Evolutionary conservation across 2,113 vertebrate genomes (phyloP).

Genomic region (Amphilophus citrinellus): DNA sequence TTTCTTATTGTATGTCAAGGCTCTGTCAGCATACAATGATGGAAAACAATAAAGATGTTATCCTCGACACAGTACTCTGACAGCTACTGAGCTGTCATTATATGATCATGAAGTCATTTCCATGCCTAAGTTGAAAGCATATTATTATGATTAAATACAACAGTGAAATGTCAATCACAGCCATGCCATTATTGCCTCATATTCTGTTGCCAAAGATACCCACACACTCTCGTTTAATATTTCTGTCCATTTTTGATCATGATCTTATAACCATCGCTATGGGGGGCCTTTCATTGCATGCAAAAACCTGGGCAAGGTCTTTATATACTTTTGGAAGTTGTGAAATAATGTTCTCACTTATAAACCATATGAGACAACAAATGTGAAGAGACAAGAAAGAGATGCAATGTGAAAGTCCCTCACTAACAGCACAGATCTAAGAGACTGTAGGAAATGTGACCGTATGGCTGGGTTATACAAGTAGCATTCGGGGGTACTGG

Average conservation of each 20-base stretch:
- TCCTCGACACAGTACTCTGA: conserved; percentile 58
- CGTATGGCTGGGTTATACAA: background rate
- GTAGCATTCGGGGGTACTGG: background rate
- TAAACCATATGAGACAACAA: background rate
- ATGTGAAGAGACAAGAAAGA: background rate
- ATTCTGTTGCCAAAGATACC: conserved; percentile 52
- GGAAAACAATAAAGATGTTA: conserved; percentile 80
- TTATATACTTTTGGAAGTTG: background rate
- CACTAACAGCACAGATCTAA: background rate
- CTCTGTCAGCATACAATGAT: conserved; percentile 72
- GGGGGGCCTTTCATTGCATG: conserved; percentile 24
- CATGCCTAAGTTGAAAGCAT: conserved; percentile 74
- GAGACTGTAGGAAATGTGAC: background rate
- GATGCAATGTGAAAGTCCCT: background rate
- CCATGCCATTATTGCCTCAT: conserved; percentile 64
- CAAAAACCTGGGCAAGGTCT: conserved; percentile 7
- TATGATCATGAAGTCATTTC: conserved; percentile 76
- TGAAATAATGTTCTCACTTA: no score
- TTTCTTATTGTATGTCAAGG: conserved; percentile 54
- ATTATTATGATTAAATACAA: conserved; percentile 78
- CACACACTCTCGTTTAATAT: conserved; percentile 36
- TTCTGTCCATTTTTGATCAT: conserved; percentile 46
- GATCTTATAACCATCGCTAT: conserved; percentile 59
- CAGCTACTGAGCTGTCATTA: conserved; percentile 77
- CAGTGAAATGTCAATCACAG: conserved; percentile 77